phyloP scores from a whole-genome alignment of 2,113 vertebrate species.

The Eublepharis macularius region DNA sequence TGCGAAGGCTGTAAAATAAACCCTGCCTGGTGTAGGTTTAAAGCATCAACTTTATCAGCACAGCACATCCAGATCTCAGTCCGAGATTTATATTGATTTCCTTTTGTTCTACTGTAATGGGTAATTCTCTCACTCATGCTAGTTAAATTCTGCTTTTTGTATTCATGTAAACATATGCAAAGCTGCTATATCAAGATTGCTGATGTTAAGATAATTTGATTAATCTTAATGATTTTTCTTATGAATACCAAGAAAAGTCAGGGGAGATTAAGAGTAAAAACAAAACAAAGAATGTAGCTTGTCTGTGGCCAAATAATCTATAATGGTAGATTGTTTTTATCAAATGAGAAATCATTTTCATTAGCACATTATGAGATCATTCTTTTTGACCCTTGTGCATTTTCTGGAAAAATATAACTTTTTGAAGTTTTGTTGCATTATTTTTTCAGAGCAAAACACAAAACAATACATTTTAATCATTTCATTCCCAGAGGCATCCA shows the following conservation, averaged over 20 bases:
- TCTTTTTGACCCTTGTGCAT: constrained; percentile 46
- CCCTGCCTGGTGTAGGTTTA: constrained; percentile 20
- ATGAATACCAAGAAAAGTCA: constrained; percentile 50
- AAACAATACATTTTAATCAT: not conserved
- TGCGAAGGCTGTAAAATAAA: constrained; percentile 22
- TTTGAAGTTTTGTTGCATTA: constrained; percentile 15
- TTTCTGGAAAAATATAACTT: constrained; percentile 40
- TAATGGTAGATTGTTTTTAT: constrained; percentile 44
- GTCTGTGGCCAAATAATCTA: constrained; percentile 32
- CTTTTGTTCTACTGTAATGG: constrained; percentile 43
- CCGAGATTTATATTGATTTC: constrained; percentile 50
- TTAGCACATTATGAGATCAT: constrained; percentile 40
- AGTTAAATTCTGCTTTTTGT: constrained; percentile 60
- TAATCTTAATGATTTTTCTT: constrained; percentile 64
- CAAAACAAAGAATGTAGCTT: constrained; percentile 25
- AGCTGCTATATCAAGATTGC: constrained; percentile 65
- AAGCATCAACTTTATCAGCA: constrained; percentile 41
- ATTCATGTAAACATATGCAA: constrained; percentile 51
- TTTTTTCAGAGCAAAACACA: not conserved
- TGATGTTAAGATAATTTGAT: constrained; percentile 71
- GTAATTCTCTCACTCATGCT: constrained; percentile 55
- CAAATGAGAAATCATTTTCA: constrained; percentile 33
- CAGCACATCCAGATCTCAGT: constrained; percentile 33
- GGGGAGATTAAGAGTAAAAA: constrained; percentile 39
- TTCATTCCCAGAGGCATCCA: not conserved